Evolutionary conservation across 2,113 vertebrate genomes (phyloP).

Genomic region (Loxodonta africana): DNA sequence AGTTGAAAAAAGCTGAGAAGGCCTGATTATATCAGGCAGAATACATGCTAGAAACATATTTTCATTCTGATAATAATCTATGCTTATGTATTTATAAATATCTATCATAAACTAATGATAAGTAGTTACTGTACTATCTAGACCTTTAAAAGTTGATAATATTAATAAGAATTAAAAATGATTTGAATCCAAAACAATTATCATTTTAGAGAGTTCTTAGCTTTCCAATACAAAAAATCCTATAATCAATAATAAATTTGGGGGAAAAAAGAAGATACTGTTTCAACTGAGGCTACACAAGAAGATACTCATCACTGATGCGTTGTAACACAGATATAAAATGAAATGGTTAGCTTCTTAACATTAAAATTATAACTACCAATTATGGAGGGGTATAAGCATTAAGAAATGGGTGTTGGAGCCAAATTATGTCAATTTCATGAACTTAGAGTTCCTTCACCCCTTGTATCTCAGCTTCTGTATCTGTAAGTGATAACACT

Average conservation of each 20-base stretch:
- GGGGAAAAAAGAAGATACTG: not conserved
- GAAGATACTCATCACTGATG: not conserved
- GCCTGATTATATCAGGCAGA: not conserved
- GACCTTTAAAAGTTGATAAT: not conserved
- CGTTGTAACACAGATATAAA: not conserved
- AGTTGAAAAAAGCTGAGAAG: not conserved
- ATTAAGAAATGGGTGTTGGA: not conserved
- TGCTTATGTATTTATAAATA: not conserved
- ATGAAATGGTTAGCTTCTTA: not conserved
- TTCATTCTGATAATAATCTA: not conserved
- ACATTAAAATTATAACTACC: not conserved
- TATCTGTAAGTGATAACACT: not conserved
- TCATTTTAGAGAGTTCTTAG: not conserved
- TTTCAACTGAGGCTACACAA: not conserved
- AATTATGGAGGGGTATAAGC: not conserved
- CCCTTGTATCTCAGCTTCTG: not conserved
- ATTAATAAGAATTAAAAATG: not conserved
- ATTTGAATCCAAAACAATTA: not conserved
- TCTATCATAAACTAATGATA: not conserved
- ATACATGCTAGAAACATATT: not conserved
- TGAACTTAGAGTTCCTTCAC: not conserved
- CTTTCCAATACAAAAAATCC: not conserved
- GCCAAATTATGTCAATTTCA: not conserved
- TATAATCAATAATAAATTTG: not conserved
- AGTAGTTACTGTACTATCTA: not conserved